Evolutionary conservation across 2,113 vertebrate genomes (phyloP), one percentile per base, ranked within the genome.

Genomic region (Eulacestoma nigropectus): DNA sequence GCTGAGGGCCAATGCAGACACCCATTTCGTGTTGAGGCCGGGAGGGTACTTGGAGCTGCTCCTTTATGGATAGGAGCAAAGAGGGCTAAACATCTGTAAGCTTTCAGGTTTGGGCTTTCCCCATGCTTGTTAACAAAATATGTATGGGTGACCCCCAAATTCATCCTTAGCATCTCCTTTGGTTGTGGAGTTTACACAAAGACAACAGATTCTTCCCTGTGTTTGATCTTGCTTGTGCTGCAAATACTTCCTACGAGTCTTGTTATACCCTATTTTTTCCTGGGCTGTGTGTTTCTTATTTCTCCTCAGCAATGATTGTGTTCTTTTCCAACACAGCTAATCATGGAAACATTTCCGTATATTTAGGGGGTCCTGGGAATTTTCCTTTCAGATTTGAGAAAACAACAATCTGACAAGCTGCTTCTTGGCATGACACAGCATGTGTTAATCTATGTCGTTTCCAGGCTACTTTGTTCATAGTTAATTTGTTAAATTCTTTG

Each of bases 401-500:
- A 98, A 97, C 93, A 97, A 75, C 87, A 93, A 81, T 95, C 94
- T 94, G 94, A 98, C 94, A 91, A 94, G 73, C 80, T 96, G 53
- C 91, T 95, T 52, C 47, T 96, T 97, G 97, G 96, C 94, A 96
- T 97, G 96, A 95, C 95, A 85, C 97, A 97, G 97, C 85, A 16
- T 95, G 95, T 87, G 95, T 95, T 93, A 96, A 96, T 96, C 92
- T 57, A 37, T 86, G 96, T 95, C 19, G 7, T 69, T 74, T 97
- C 93, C 90, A 95, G 78, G 89, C 19, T 62, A 97, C 94, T 97
- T 97, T 97, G 97, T 96, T 97, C 95, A 25, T 97, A 97, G 97
- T 97, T 96, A 98, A 97, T 98, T 97, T 98, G 97, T 96, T 94
- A 97, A 96, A 96, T 96, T 98, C 97, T 96, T 97, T 96, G 81